Evolutionary conservation across 2,888 invertebrate genomes (phyloP), one percentile per base, ranked within the genome.

Genomic region (Unio pictorum): DNA sequence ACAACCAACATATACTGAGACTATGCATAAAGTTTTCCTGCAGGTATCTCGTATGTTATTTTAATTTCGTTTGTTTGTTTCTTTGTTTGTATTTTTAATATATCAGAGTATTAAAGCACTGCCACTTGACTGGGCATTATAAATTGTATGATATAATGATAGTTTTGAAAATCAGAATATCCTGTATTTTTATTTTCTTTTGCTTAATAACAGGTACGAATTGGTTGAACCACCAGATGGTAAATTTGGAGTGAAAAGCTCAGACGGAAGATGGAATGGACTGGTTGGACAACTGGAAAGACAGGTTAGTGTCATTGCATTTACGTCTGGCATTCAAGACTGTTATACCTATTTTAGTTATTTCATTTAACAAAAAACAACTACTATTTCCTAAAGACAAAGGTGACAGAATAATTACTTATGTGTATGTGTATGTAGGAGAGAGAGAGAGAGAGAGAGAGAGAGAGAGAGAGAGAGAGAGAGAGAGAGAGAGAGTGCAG

Each of bases 201-300:
- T 17, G 0, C 20, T 15, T 57, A 18, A 61, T 62, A 55, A 54
- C 65, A 74, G 78, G 55, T 74, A 68, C 59, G 54, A 60, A 11
- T 55, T 76, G 30, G 23, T 57, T 2, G 72, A 70, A 57, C 74
- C 75, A 1, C 61, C 59, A 4, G 76, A 80, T 60, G 72, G 69
- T 18, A 74, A 76, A 64, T 83, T 74, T 75, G 82, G 83, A 20
- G 23, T 30, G 54, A 17, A 54, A 8, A 64, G 26, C 7, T n/a
- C 58, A 4, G 71, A 81, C 30, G 76, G 74, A 1, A 66, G 67
- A 2, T 83, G 78, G 74, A 79, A 73, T 15, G 83, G 83, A 4
- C 59, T 83, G 15, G 69, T 83, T 17, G 83, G 83, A 7, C 75
- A 72, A n/a, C 68, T 83, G 17, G 62, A 76, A 26, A 72, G 76